Base-by-base conservation (phyloP, 2,113 vertebrate species). In the Brachyhypopomus gauderio region DNA sequence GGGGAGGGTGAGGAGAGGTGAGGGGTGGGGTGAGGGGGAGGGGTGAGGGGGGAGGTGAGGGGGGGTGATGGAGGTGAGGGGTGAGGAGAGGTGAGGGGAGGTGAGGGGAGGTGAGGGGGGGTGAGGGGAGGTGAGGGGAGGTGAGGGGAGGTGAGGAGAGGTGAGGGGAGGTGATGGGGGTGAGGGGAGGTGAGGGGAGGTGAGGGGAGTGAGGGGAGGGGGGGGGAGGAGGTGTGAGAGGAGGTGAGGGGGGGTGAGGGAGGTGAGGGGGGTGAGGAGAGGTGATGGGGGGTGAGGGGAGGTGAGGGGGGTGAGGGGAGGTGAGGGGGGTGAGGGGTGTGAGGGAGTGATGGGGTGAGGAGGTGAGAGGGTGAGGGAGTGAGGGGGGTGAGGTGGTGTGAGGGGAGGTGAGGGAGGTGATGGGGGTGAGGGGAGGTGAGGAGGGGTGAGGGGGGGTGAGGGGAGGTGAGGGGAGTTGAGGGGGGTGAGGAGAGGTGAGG, bases 121-220 rank as follows among this genome's bases (percentile, higher is more conserved):
- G n/a, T 78, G 60, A 55, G 66, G n/a, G n/a, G n/a, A n/a, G n/a
- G n/a, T n/a, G n/a, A n/a, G 56, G 75, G 48, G 73, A 59, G 58
- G 45, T 20, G 23, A 75, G 52, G 63, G 62, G 52, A 20, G 38
- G n/a, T 78, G 60, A 55, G 66, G n/a, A n/a, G n/a, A n/a, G n/a
- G n/a, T n/a, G n/a, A n/a, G 56, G 75, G 48, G 73, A 59, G 58
- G 45, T 20, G 23, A 75, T 60, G 62, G 52, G 27, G 38, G n/a
- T 78, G 60, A 55, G 66, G n/a, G n/a, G n/a, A n/a, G n/a, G n/a
- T n/a, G n/a, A n/a, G 56, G 75, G 48, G 73, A 59, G 58, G 45
- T 20, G 23, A 75, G 63, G 62, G 52, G 27, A 25, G n/a, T 78
- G 60, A 55, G 66, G n/a, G n/a, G n/a, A n/a, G n/a, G n/a, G n/a